phyloP scores from a whole-genome alignment of 1,140 invertebrate species.

The Oncopodura yosiiana region DNA sequence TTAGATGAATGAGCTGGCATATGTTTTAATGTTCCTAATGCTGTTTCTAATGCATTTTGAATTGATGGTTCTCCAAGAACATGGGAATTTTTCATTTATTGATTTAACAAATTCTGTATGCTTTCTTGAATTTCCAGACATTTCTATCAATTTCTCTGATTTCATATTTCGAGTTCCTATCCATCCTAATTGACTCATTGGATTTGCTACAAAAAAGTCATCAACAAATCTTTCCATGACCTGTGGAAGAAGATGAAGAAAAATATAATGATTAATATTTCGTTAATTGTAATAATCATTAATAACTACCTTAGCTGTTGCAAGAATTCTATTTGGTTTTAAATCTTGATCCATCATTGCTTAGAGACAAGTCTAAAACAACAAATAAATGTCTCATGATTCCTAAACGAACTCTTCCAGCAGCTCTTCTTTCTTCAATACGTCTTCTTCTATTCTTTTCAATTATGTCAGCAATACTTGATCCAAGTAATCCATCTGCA shows the following conservation, averaged over 20 bases:
- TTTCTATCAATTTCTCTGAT: conserved; percentile 80
- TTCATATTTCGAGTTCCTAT: conserved; percentile 86
- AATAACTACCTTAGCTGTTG: conserved; percentile 65
- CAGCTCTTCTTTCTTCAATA: conserved; percentile 54
- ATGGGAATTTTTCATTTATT: conserved; percentile 36
- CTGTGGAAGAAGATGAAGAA: conserved; percentile 46
- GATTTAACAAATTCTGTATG: conserved; percentile 54
- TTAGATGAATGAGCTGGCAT: conserved; percentile 86
- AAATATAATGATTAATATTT: background rate
- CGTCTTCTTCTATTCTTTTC: conserved; percentile 74
- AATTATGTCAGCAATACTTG: conserved; percentile 79
- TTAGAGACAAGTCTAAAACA: conserved; percentile 82
- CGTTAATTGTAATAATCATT: background rate
- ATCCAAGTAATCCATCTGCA: conserved; percentile 79
- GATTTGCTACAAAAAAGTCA: conserved; percentile 97
- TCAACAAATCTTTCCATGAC: conserved; percentile 86
- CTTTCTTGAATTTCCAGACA: conserved; percentile 74
- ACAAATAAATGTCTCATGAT: conserved; percentile 94
- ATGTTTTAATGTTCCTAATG: conserved; percentile 70
- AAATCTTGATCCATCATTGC: conserved; percentile 88
- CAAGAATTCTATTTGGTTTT: conserved; percentile 83
- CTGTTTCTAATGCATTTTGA: conserved; percentile 87
- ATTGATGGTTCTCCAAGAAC: conserved; percentile 83
- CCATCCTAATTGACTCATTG: conserved; percentile 91
- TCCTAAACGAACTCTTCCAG: conserved; percentile 66